Percentiles rank a stretch among this genome's conserved stretches.
phyloP scores from a whole-genome alignment of 2,888 invertebrate genomes.

The Gerris lacustris region DNA sequence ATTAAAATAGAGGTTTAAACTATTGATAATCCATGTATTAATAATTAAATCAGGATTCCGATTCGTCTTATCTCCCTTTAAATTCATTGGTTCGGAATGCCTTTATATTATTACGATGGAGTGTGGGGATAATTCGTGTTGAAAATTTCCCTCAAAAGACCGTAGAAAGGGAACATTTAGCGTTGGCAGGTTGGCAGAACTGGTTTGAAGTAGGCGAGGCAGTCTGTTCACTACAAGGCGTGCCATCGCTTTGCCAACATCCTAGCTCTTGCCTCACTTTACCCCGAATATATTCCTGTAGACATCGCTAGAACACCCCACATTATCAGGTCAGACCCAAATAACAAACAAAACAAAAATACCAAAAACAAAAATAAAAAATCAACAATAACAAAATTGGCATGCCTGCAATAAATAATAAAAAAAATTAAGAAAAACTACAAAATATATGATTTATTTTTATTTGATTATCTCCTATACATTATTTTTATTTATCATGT shows the following conservation, averaged over 20 bases:
- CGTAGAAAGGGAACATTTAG: neutral
- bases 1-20: too few relatives aligned
- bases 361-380: neutral
- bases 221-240: neutral
- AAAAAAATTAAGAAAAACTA: neutral
- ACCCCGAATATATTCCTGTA: neutral
- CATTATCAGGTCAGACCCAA: constrained; percentile 2
- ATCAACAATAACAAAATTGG: neutral
- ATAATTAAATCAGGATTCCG: too few relatives aligned
- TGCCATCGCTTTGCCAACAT: neutral
- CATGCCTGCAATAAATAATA: neutral
- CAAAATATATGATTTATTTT: too few relatives aligned
- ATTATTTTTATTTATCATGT: too few relatives aligned
- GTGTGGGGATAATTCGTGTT: neutral
- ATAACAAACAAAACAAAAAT: neutral
- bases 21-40: too few relatives aligned
- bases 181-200: neutral
- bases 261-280: neutral
- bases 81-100: too few relatives aligned
- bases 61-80: too few relatives aligned
- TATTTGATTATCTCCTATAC: too few relatives aligned
- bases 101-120: neutral
- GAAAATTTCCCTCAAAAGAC: neutral
- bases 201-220: neutral
- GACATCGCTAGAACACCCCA: neutral